These are phyloP conservation scores for Eucera pruinosa DNA, from an alignment of 2,888 invertebrate species.

Conservation along the genomic window DNA sequence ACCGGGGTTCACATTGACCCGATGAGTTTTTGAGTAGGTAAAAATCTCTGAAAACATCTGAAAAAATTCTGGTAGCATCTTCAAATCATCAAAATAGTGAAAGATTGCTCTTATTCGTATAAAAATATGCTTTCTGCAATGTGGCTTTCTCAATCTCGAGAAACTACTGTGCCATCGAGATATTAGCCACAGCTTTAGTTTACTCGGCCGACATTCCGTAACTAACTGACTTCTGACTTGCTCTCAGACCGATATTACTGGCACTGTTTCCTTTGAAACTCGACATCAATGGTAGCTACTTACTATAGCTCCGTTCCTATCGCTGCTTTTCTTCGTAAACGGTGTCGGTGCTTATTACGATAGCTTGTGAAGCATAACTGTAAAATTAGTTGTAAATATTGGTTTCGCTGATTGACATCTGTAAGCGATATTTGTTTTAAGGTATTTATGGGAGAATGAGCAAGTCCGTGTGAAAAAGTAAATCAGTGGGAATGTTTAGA, in stretches of 20 bases:
- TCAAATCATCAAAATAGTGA: no score
- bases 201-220: neutral
- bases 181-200: slow-evolving; percentile 8
- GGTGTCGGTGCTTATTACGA: neutral
- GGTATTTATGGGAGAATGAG: no score
- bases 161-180: neutral
- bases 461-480: no score
- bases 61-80: no score
- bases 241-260: slow-evolving; percentile 1
- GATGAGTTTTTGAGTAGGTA: no score
- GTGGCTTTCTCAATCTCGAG: neutral
- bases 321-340: neutral
- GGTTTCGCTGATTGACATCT: neutral
- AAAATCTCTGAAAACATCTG: no score
- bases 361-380: neutral
- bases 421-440: neutral
- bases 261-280: slow-evolving; percentile 10
- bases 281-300: neutral
- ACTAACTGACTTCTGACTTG: neutral
- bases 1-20: no score
- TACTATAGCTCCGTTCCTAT: neutral
- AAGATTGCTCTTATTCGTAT: no score
- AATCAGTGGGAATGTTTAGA: no score
- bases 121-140: no score
- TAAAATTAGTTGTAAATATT: neutral